These are phyloP conservation scores for Anoplopoma fimbria DNA, from an alignment of 2,113 vertebrate genomes.

Conservation along the genomic window DNA sequence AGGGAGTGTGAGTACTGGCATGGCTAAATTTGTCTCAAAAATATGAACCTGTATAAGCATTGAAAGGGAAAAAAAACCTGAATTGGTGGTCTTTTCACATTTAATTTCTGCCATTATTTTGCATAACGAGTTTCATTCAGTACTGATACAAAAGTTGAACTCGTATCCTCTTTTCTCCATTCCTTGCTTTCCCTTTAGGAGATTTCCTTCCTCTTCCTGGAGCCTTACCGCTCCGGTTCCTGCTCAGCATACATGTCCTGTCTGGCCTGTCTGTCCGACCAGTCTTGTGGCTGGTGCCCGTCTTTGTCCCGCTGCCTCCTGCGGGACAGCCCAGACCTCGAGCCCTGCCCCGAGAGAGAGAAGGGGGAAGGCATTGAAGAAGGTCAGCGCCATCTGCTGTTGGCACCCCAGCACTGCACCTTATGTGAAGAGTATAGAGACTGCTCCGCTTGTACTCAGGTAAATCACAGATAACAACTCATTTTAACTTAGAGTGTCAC, in stretches of 20 bases:
- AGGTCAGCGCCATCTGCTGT: slow-evolving; percentile 84
- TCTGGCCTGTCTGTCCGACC: slow-evolving; percentile 90
- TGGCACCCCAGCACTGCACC: slow-evolving; percentile 89
- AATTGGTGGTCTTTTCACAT: background rate
- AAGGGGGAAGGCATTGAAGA: slow-evolving; percentile 44
- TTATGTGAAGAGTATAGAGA: slow-evolving; percentile 92
- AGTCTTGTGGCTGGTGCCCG: slow-evolving; percentile 93
- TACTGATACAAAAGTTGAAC: background rate
- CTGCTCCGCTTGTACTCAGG: slow-evolving; percentile 90
- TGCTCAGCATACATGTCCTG: slow-evolving; percentile 89
- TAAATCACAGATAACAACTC: slow-evolving; percentile 54
- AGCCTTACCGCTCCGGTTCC: slow-evolving; percentile 89
- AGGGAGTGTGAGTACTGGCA: slow-evolving; percentile 86
- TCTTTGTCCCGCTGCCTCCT: slow-evolving; percentile 83
- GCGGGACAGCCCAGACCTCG: slow-evolving; percentile 75
- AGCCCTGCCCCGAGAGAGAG: slow-evolving; percentile 77
- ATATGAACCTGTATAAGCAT: background rate
- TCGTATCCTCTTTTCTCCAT: background rate
- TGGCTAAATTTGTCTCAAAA: background rate
- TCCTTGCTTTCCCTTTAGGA: slow-evolving; percentile 77
- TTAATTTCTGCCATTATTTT: background rate
- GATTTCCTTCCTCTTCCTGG: slow-evolving; percentile 93
- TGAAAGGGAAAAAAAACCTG: background rate
- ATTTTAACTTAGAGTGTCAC: background rate
- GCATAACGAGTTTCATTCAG: background rate